A percentile compares a stretch with the other conserved stretches of the same genome.
phyloP scores from a whole-genome alignment of 2,113 vertebrate species.

The Pongo abelii region DNA sequence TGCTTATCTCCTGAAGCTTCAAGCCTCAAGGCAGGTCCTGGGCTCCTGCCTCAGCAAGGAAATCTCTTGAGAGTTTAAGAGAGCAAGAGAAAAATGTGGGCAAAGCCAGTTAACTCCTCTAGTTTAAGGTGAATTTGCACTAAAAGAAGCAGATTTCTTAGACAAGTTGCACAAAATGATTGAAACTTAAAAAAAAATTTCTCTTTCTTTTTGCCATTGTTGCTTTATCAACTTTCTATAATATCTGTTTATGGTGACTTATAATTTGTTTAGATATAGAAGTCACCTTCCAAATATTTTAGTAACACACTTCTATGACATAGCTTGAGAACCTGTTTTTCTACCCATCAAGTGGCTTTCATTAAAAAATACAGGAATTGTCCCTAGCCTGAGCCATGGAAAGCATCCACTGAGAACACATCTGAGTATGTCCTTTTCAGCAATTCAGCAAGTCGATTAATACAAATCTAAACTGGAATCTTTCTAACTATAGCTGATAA shows the following conservation, averaged over 20 bases:
- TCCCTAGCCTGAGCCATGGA: neutral
- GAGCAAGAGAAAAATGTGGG: neutral
- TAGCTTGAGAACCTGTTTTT: neutral
- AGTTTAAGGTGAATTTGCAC: neutral
- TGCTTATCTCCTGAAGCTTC: conserved; percentile 25
- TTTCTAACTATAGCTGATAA: neutral
- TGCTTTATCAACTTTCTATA: neutral
- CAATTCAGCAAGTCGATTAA: neutral
- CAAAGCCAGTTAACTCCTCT: neutral
- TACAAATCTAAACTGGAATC: neutral
- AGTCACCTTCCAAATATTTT: neutral
- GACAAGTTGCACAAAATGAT: neutral
- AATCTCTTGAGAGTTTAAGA: conserved; percentile 23
- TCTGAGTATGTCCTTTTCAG: neutral
- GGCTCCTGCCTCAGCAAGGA: conserved; percentile 22
- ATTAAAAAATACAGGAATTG: neutral
- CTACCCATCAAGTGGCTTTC: neutral
- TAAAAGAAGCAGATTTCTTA: neutral
- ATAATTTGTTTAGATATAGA: conserved; percentile 32
- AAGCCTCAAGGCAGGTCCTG: neutral
- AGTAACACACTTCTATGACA: neutral
- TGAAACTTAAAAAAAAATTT: neutral
- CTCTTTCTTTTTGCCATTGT: neutral
- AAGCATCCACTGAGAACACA: neutral
- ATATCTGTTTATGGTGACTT: neutral